Base-by-base conservation (phyloP, 64 coral and sea anemone genomes). In the Montipora sp. region DNA sequence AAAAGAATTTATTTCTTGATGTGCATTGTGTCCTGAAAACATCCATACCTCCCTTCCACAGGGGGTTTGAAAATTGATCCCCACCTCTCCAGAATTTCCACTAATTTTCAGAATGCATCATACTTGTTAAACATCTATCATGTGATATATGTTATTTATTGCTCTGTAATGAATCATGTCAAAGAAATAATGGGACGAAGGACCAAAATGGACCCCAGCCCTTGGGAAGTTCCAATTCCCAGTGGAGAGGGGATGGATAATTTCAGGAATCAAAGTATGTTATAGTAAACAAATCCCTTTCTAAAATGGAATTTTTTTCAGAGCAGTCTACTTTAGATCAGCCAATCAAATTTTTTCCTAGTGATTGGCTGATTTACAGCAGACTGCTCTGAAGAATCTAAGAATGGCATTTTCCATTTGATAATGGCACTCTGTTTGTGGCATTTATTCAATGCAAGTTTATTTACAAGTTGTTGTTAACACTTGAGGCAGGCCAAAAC, bases 311-410 rank as follows among this genome's bases (percentile, higher is more conserved):
- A 18, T 2, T 70, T 21, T 70, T 19, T 70, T 70, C 66, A 19
- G 66, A 70, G 70, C 70, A 21, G 20, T 73, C 70, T 73, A 21
- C 70, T 73, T 73, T 73, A 73, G 70, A 3, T 73, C 70, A 73
- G 70, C 70, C 70, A 73, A 73, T 73, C 70, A 73, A 73, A 73
- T 73, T 73, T 73, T 68, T 73, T 73, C 70, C n/a, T 73, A 73
- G 70, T 73, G 70, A 27, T 73, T 73, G 70, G 70, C 70, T 73
- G 70, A 73, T 73, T 73, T 73, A 73, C 21, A 27, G 70, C 70
- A 73, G 70, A 73, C 70, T 73, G 70, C 70, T 22, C 70, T 73
- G 70, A 73, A 73, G 70, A 73, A 73, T 73, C 24, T 73, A 68
- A 68, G 65, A 68, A 68, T 68, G 65, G 65, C 65, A 68, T 68